Evolutionary conservation across 53 echinoderm and acorn worm species (phyloP).

Genomic region (Patiria pectinifera): DNA sequence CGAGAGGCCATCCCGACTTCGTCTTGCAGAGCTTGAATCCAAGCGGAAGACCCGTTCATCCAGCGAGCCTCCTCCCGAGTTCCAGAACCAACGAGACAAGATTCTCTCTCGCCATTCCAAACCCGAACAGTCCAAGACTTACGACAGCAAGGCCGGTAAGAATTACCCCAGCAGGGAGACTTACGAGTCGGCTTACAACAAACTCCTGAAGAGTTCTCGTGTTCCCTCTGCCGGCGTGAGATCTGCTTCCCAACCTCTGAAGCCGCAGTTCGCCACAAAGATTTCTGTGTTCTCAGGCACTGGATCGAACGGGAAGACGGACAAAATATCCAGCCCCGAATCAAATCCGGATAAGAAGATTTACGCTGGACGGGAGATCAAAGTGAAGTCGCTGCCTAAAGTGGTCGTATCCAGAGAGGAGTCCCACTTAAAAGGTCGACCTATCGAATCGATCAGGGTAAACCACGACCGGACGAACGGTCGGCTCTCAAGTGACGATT

Average conservation of each 20-base stretch:
- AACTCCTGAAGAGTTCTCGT: constrained; percentile 40
- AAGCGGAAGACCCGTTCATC: constrained; percentile 44
- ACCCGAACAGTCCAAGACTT: constrained; percentile 3
- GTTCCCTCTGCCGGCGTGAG: neutral
- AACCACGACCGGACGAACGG: constrained; percentile 47
- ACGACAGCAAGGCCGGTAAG: neutral
- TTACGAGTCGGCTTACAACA: constrained; percentile 35
- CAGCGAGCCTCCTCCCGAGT: constrained; percentile 52
- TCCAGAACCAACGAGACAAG: constrained; percentile 37
- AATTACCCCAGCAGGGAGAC: constrained; percentile 11
- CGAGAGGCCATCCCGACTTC: constrained; percentile 38
- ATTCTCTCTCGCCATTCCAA: constrained; percentile 44
- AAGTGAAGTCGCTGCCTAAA: constrained; percentile 52
- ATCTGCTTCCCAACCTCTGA: neutral
- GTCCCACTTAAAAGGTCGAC: constrained; percentile 38
- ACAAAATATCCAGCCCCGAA: constrained; percentile 11
- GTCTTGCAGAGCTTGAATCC: constrained; percentile 56
- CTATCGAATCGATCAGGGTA: constrained; percentile 48
- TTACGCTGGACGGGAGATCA: constrained; percentile 53
- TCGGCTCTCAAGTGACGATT: constrained; percentile 50
- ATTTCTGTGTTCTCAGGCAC: constrained; percentile 60
- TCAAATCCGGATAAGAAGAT: constrained; percentile 16
- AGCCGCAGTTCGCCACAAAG: constrained; percentile 52
- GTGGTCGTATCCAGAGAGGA: constrained; percentile 52
- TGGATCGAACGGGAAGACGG: constrained; percentile 24